phyloP scores from a whole-genome alignment of 2,888 invertebrate genomes.

The Ophioninae sp. region DNA sequence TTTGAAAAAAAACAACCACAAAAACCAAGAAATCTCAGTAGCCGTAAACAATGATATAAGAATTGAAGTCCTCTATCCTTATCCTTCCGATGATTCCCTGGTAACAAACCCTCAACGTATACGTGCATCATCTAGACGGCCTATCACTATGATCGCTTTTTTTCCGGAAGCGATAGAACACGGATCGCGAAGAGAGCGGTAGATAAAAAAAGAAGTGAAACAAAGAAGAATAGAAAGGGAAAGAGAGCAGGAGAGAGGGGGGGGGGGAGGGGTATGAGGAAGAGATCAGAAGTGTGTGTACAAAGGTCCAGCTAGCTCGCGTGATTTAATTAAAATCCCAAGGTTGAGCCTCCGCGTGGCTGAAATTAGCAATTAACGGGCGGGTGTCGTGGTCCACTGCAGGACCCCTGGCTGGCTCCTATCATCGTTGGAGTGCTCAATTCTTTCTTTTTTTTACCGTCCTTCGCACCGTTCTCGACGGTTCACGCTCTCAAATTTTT shows the following conservation, averaged over 20 bases:
- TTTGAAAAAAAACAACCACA: no score
- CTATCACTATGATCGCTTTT: slow-evolving; percentile 42
- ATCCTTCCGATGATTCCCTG: no score
- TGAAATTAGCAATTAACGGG: slow-evolving; percentile 72
- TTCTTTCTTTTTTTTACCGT: slow-evolving; percentile 17
- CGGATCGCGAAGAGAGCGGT: slow-evolving; percentile 16
- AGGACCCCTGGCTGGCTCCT: slow-evolving; percentile 21
- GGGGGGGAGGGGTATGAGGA: slow-evolving; percentile 18
- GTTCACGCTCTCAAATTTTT: slow-evolving; percentile 43
- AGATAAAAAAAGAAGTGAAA: neutral
- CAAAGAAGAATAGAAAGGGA: slow-evolving; percentile 7
- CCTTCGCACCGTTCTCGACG: slow-evolving; percentile 39
- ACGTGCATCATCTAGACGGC: slow-evolving; percentile 22
- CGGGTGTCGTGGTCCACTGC: slow-evolving; percentile 62
- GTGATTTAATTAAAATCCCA: slow-evolving; percentile 73
- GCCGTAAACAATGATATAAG: no score
- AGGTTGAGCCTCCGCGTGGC: slow-evolving; percentile 60
- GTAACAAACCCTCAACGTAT: no score
- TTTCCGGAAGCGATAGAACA: slow-evolving; percentile 42
- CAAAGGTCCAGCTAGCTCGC: slow-evolving; percentile 59
- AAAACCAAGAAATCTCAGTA: no score
- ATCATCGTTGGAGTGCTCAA: neutral
- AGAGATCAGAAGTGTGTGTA: slow-evolving; percentile 19
- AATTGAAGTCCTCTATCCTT: no score
- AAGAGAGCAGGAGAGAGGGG: slow-evolving; percentile 20